phyloP scores from a whole-genome alignment of 2,113 vertebrate species.

The Hippopotamus amphibius region DNA sequence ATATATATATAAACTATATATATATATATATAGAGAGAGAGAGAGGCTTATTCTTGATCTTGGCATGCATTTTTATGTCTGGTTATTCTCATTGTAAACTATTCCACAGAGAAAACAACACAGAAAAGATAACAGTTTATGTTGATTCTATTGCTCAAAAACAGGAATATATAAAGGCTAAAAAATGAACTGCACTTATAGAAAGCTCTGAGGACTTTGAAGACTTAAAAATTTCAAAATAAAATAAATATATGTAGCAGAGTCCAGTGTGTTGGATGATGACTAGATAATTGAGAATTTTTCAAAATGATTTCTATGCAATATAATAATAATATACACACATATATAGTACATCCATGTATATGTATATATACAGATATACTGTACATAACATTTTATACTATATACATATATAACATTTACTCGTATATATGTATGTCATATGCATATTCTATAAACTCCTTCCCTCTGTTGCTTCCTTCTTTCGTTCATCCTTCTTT shows the following conservation, averaged over 20 bases:
- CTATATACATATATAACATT: neutral
- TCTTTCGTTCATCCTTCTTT: neutral
- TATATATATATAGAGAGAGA: too few relatives aligned
- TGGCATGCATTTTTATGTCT: neutral
- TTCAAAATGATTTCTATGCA: neutral
- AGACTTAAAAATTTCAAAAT: too few relatives aligned
- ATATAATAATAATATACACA: neutral
- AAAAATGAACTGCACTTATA: neutral
- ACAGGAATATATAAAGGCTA: neutral
- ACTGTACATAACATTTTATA: neutral
- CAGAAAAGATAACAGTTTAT: neutral
- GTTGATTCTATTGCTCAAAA: neutral
- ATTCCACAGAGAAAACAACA: neutral
- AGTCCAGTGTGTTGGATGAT: neutral
- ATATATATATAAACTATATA: neutral
- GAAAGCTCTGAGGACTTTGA: neutral
- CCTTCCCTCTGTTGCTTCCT: neutral
- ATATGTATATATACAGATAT: neutral
- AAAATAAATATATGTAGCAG: neutral
- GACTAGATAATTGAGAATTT: neutral
- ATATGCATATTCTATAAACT: neutral
- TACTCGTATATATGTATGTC: neutral
- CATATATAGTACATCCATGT: neutral
- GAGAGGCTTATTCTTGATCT: neutral
- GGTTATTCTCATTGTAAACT: neutral